Evolutionary conservation across 2,888 invertebrate species (phyloP), one percentile per base, ranked within the genome.

Genomic region (Cryptosula pallasiana): DNA sequence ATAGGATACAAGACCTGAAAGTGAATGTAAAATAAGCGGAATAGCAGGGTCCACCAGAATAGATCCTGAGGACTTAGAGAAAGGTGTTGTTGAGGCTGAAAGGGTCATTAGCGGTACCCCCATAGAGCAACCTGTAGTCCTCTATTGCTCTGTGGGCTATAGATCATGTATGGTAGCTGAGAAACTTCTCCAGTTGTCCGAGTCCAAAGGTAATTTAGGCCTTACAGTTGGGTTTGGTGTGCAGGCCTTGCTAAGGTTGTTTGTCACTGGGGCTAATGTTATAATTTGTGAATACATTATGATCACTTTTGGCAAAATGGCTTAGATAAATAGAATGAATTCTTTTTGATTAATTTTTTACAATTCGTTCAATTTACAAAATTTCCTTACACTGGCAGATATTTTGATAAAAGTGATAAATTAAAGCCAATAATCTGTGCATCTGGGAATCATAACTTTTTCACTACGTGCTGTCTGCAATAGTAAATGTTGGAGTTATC

Each of bases 71-170:
- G 3, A 32, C 63, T 5, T 63, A 2, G 23, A 55, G 1, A 73
- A 72, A n/a, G 74, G 75, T 3, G 71, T 75, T 20, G 74, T 75
- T 1, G 69, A 75, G 3, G 73, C 78, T 0, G 32, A 78, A 1
- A 29, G 75, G 2, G 35, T 55, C 16, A 35, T 77, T n/a, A 75
- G 76, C 35, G 3, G 27, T 16, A 57, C 55, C 5, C 71, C 25
- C 32, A 20, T 35, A n/a, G 69, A 63, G 32, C 16, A 34, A 9
- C 71, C 73, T 0, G 76, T 82, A 2, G 80, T 83, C 2, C 81
- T 81, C 75, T 83, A 83, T 75, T 83, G 83, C 74, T 79, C 82
- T 25, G 73, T 81, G 3, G 83, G 83, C 1, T 83, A 81, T 71
- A 71, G 83, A 58, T 81, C 82, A 25, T 76, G 76, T n/a, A 63